Evolutionary conservation across 2,888 invertebrate genomes (phyloP).

Genomic region (Clitarchus hookeri): DNA sequence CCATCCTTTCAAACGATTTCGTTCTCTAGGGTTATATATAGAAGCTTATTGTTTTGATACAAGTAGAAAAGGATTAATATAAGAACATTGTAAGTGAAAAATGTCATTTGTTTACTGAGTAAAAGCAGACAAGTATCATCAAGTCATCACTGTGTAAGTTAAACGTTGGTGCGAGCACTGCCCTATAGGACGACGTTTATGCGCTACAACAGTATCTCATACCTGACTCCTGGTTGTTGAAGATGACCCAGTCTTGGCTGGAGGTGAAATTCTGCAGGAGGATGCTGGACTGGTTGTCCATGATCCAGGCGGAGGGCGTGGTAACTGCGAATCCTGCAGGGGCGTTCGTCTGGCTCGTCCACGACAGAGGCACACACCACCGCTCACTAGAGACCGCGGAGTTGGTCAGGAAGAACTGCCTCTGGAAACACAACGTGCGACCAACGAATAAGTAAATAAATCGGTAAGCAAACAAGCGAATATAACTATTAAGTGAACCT

Average conservation of each 20-base stretch:
- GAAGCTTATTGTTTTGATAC: too few relatives aligned
- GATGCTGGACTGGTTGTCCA: constrained; percentile 18
- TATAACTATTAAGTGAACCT: too few relatives aligned
- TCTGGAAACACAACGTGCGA: not conserved
- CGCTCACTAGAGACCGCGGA: not conserved
- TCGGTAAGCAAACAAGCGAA: too few relatives aligned
- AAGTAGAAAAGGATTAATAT: too few relatives aligned
- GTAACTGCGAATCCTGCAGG: constrained; percentile 21
- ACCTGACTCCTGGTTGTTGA: constrained; percentile 76
- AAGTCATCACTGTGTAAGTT: too few relatives aligned
- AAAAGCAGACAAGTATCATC: too few relatives aligned
- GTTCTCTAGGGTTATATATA: too few relatives aligned
- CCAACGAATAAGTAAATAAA: not conserved
- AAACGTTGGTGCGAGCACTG: too few relatives aligned
- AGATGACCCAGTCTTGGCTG: constrained; percentile 64
- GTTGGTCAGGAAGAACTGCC: not conserved
- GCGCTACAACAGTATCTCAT: constrained; percentile 44
- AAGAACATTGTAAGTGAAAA: too few relatives aligned
- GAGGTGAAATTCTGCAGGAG: not conserved
- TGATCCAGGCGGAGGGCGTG: constrained; percentile 26
- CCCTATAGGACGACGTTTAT: too few relatives aligned
- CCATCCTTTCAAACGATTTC: too few relatives aligned
- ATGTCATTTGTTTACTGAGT: too few relatives aligned
- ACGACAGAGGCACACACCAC: constrained; percentile 28
- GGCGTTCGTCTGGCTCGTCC: constrained; percentile 25